Evolutionary conservation across 1,140 invertebrate species (phyloP).

Genomic region (Drosophila funebris): DNA sequence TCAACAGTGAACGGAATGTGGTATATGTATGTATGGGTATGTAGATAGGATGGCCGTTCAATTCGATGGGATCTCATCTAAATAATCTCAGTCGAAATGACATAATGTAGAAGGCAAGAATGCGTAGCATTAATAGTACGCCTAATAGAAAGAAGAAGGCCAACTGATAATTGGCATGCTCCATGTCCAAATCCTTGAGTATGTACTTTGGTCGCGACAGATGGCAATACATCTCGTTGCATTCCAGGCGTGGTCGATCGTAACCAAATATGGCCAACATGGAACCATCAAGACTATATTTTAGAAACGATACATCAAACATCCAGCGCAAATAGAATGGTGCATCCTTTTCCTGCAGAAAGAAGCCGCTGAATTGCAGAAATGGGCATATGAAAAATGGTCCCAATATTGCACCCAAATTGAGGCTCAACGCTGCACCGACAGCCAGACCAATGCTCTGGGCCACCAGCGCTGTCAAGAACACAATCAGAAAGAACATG

Average conservation of each 20-base stretch:
- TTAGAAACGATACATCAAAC: conserved; percentile 93
- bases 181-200: conserved; percentile 90
- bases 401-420: conserved; percentile 93
- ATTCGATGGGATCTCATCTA: conserved; percentile 55
- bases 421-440: conserved; percentile 90
- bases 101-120: conserved; percentile 82
- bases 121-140: conserved; percentile 66
- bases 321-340: conserved; percentile 92
- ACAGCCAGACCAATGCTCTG: conserved; percentile 93
- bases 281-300: conserved; percentile 91
- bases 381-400: conserved; percentile 93
- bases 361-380: conserved; percentile 95
- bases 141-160: conserved; percentile 64
- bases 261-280: conserved; percentile 87
- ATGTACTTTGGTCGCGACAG: conserved; percentile 88
- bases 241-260: conserved; percentile 87
- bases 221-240: conserved; percentile 88
- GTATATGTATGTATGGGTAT: too few species aligned
- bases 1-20: conserved; percentile 59
- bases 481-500: conserved; percentile 89
- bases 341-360: conserved; percentile 92
- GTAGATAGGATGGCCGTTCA: background rate
- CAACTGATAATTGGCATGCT: conserved; percentile 83
- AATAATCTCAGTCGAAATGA: conserved; percentile 80
- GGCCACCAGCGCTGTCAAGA: conserved; percentile 92